Evolutionary conservation across 2,797 vertebrate species (phyloP).

Genomic region (Macropus fuliginosus): DNA sequence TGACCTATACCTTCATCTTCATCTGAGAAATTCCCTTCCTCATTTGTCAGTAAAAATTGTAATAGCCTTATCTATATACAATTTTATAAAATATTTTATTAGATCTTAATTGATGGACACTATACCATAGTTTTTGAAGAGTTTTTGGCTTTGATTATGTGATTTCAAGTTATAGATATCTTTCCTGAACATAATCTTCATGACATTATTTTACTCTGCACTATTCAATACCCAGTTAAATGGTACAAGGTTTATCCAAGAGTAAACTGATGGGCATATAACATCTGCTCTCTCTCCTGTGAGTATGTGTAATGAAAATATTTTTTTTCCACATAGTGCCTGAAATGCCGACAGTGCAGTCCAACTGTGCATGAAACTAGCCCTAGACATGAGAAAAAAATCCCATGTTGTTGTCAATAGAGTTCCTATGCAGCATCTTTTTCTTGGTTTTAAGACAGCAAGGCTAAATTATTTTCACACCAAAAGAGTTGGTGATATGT

Average conservation of each 20-base stretch:
- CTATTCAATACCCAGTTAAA: neutral
- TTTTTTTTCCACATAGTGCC: neutral
- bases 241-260: neutral
- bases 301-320: neutral
- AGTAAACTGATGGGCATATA: neutral
- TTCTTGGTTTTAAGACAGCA: neutral
- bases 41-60: neutral
- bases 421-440: neutral
- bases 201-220: neutral
- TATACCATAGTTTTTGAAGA: neutral
- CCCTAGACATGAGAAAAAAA: neutral
- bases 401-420: neutral
- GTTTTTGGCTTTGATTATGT: neutral
- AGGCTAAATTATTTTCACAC: neutral
- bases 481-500: neutral
- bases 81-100: neutral
- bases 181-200: neutral
- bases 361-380: neutral
- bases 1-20: neutral
- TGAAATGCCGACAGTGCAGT: neutral
- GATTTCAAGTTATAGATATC: neutral
- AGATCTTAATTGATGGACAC: neutral
- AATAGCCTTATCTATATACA: neutral
- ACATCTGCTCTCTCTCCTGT: neutral
- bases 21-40: neutral